Evolutionary conservation across 2,113 vertebrate species (phyloP).

Genomic region (Xerus inauris): DNA sequence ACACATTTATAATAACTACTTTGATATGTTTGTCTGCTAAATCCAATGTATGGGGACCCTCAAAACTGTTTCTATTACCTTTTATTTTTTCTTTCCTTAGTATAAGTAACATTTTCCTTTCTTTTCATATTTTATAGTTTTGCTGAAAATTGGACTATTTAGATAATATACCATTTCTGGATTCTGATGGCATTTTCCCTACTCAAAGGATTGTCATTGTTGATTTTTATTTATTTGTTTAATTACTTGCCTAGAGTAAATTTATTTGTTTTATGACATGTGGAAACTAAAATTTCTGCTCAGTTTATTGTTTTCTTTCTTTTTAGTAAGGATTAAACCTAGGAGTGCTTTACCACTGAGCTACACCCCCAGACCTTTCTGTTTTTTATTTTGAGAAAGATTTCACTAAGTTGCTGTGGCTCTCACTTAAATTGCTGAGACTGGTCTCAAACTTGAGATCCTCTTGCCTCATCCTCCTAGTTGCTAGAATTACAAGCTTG

Average conservation of each 20-base stretch:
- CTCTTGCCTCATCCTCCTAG: too few relatives aligned
- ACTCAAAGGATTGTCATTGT: not conserved
- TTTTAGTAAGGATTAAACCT: too few relatives aligned
- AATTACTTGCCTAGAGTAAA: not conserved
- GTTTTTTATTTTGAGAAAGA: too few relatives aligned
- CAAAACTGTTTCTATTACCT: not conserved
- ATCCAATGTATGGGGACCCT: not conserved
- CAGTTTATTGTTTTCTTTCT: not conserved
- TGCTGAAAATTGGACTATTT: not conserved
- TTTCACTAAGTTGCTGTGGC: too few relatives aligned
- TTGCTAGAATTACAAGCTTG: too few relatives aligned
- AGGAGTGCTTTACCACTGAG: not conserved
- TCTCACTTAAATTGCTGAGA: too few relatives aligned
- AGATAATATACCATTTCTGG: not conserved
- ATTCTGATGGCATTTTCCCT: not conserved
- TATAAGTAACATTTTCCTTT: not conserved
- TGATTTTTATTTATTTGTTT: constrained; percentile 30
- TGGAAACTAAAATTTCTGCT: not conserved
- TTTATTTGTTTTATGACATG: not conserved
- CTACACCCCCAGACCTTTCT: too few relatives aligned
- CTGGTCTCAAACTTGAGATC: too few relatives aligned
- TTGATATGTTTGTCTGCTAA: not conserved
- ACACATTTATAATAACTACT: not conserved
- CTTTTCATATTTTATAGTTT: not conserved
- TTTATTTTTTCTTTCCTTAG: not conserved